Percentiles rank a stretch among this genome's conserved stretches.
Evolutionary conservation across 2,797 vertebrate species (phyloP).

Genomic region (Nothura maculosa): DNA sequence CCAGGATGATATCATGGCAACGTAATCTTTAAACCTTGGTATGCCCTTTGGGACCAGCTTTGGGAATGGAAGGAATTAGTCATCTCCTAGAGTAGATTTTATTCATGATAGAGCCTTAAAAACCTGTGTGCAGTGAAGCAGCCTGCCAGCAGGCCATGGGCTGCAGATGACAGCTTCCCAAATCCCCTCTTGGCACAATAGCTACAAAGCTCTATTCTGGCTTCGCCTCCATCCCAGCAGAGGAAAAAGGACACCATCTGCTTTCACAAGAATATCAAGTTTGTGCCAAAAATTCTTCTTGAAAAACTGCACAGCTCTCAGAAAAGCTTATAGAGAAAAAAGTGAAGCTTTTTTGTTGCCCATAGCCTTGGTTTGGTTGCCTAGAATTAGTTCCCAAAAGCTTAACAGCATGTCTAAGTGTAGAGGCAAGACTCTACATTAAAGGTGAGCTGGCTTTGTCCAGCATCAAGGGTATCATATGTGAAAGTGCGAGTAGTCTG

Average conservation of each 20-base stretch:
- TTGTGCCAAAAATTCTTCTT: not conserved
- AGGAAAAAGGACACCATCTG: not conserved
- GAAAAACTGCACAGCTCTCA: not conserved
- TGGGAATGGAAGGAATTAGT: not conserved
- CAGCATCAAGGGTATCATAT: fast-evolving
- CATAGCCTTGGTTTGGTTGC: not conserved
- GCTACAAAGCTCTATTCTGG: not conserved
- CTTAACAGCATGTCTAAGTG: not conserved
- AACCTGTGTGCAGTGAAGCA: not conserved
- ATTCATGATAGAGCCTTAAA: not conserved
- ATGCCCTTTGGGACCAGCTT: not conserved
- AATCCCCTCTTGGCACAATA: not conserved
- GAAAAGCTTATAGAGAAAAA: not conserved
- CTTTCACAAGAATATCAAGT: not conserved
- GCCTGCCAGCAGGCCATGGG: not conserved
- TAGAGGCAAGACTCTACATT: not conserved
- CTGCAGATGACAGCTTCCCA: not conserved
- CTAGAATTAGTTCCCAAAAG: not conserved
- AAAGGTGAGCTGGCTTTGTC: not conserved
- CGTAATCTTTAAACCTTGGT: not conserved
- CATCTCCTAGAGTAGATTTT: not conserved
- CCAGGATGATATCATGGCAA: no score
- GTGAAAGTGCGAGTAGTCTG: not conserved
- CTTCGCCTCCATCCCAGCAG: not conserved
- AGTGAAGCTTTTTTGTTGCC: not conserved